Evolutionary conservation across 2,113 vertebrate species (phyloP).

Genomic region (Cavia porcellus): DNA sequence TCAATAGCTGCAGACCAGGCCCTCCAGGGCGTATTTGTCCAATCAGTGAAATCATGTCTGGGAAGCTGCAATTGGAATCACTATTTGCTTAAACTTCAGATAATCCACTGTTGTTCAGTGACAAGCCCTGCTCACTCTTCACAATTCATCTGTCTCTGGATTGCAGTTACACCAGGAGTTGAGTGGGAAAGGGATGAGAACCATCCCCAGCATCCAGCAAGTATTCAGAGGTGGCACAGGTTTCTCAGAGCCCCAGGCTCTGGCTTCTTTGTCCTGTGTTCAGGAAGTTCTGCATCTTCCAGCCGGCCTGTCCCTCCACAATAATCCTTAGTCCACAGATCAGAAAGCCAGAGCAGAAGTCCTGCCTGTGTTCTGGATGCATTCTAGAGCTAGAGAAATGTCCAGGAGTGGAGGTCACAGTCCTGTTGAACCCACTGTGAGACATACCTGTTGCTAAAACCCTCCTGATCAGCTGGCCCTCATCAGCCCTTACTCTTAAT

Average conservation of each 20-base stretch:
- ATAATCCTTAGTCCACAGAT: too few species aligned
- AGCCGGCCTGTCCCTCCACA: not conserved
- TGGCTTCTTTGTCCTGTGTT: not conserved
- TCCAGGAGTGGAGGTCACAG: not conserved
- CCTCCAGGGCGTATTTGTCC: not conserved
- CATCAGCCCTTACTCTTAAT: not conserved
- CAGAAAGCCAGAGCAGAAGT: not conserved
- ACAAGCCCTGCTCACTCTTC: not conserved
- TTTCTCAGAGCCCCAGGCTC: not conserved
- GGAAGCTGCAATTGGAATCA: not conserved
- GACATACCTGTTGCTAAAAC: not conserved
- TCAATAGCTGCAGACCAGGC: not conserved
- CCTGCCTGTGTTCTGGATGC: not conserved
- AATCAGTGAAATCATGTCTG: not conserved
- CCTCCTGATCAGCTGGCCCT: rapidly evolving
- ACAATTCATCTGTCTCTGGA: not conserved
- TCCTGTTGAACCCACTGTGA: not conserved
- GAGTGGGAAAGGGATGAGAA: not conserved
- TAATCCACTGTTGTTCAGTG: not conserved
- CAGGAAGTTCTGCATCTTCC: not conserved
- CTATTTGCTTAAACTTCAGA: not conserved
- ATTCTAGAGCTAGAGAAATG: not conserved
- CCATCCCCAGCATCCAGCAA: not conserved
- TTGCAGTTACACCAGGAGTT: not conserved
- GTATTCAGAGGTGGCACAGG: too few species aligned